Evolutionary conservation across 2,888 invertebrate species (phyloP).

Genomic region (Vesta saturnalis): DNA sequence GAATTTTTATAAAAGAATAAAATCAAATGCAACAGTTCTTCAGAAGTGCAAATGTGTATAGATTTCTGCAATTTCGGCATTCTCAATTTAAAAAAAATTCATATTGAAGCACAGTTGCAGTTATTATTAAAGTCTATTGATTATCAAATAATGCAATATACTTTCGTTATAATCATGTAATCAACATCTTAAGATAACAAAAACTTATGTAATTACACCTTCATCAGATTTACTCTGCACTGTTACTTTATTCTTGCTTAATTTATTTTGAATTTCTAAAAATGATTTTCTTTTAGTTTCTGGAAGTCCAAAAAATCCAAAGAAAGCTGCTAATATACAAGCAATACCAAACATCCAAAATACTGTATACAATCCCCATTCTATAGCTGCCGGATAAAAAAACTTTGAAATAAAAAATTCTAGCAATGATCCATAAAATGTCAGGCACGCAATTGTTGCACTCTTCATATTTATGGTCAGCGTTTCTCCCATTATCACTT

Average conservation of each 20-base stretch:
- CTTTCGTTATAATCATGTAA: no score
- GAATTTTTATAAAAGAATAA: no score
- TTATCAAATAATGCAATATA: no score
- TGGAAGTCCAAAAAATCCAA: constrained; percentile 54
- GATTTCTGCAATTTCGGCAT: no score
- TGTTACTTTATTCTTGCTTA: constrained; percentile 3
- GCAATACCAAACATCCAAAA: constrained; percentile 63
- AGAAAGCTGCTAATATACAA: constrained; percentile 67
- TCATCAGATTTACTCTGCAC: no score
- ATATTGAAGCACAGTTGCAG: no score
- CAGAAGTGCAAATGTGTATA: no score
- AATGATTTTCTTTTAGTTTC: constrained; percentile 12
- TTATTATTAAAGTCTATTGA: no score
- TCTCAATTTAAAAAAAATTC: no score
- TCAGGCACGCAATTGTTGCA: constrained; percentile 65
- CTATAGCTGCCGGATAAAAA: constrained; percentile 67
- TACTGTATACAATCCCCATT: constrained; percentile 61
- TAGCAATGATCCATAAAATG: constrained; percentile 66
- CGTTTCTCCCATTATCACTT: constrained; percentile 70
- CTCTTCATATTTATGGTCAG: constrained; percentile 72
- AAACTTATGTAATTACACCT: no score
- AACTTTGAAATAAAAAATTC: constrained; percentile 68
- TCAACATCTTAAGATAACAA: no score
- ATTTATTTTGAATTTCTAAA: constrained; percentile 15
- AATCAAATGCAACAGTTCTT: no score